These are phyloP conservation scores for Agrochola lota DNA, from an alignment of 2,888 invertebrate genomes.

Conservation along the genomic window DNA sequence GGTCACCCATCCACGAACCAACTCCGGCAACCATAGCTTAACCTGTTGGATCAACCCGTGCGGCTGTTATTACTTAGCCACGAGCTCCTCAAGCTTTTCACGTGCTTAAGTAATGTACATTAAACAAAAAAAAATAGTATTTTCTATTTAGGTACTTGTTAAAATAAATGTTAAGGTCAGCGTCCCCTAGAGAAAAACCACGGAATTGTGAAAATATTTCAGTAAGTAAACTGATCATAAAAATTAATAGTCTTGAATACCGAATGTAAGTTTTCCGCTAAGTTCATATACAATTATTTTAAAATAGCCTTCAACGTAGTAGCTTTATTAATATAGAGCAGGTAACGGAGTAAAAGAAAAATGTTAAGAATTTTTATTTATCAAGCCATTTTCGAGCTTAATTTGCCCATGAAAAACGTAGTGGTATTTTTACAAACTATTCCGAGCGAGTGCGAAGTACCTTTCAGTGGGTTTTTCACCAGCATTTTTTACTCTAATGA, in stretches of 20 bases:
- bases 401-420: background rate
- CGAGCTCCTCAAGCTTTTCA: no score
- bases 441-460: background rate
- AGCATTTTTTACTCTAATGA: background rate
- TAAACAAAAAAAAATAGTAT: background rate
- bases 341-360: background rate
- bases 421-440: background rate
- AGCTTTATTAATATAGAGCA: background rate
- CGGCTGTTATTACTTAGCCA: no score
- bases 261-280: conserved; percentile 13
- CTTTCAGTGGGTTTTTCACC: background rate
- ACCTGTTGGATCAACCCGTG: no score
- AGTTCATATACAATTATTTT: background rate
- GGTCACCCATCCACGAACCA: no score
- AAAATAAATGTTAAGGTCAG: background rate
- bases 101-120: background rate
- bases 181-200: background rate
- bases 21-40: no score
- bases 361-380: background rate
- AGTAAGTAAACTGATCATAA: background rate
- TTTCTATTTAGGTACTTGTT: background rate
- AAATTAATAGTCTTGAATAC: conserved; percentile 15
- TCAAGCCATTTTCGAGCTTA: background rate
- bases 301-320: background rate
- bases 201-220: background rate